These are phyloP conservation scores for Lycaon pictus DNA, from an alignment of 2,113 vertebrate species.

Conservation along the genomic window DNA sequence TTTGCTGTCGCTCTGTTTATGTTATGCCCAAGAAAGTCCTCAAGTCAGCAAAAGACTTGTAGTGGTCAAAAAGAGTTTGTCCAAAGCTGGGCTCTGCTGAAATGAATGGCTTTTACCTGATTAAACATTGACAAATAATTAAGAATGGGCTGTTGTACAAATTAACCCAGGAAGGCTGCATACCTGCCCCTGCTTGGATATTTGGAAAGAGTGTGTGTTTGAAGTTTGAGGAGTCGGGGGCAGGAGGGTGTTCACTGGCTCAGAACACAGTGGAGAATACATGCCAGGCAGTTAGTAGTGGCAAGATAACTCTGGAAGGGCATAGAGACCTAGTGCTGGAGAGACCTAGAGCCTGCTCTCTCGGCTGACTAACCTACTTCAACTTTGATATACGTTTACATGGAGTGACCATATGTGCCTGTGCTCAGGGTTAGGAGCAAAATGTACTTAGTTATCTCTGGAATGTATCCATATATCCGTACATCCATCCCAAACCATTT, in stretches of 20 bases:
- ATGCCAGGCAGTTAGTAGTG: neutral
- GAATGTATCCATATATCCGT: neutral
- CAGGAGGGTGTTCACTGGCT: constrained; percentile 24
- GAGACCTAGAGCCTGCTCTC: neutral
- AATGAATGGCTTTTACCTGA: constrained; percentile 66
- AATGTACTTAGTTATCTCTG: neutral
- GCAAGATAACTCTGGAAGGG: neutral
- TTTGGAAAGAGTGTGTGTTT: constrained; percentile 53
- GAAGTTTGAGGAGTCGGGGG: neutral
- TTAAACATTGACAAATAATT: constrained; percentile 79
- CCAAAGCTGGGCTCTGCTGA: neutral
- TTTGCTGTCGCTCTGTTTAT: constrained; percentile 34
- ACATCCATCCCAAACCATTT: neutral
- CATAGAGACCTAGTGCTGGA: neutral
- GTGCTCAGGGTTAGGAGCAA: neutral
- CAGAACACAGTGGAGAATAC: constrained; percentile 34
- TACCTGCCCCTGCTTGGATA: neutral
- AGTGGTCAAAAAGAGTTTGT: constrained; percentile 37
- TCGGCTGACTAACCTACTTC: neutral
- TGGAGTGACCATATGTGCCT: neutral
- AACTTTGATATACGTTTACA: neutral
- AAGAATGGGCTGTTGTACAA: constrained; percentile 49
- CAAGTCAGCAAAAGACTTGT: constrained; percentile 17
- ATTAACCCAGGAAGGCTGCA: constrained; percentile 61
- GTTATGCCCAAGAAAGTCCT: constrained; percentile 34